Evolutionary conservation across 2,888 invertebrate species (phyloP), one percentile per base, ranked within the genome.

Genomic region (Leptopilina drosophilae): DNA sequence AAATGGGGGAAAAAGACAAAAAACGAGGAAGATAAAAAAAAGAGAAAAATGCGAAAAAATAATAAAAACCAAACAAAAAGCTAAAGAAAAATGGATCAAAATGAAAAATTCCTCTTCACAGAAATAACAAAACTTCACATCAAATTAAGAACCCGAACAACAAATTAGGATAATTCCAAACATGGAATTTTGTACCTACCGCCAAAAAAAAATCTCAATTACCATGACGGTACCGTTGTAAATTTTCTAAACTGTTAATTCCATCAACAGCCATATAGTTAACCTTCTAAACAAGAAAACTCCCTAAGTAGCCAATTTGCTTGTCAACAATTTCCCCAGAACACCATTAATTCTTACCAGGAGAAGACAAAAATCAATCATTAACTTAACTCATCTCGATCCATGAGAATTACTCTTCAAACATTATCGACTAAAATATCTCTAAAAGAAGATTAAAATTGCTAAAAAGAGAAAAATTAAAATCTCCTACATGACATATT

Each of bases 251-350:
- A 73, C 73, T 56, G n/a, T 56, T 73, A 56, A 69, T 69, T 69
- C 14, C 14, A 12, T 8, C 12, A 33, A 33, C 33, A 33, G 3
- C 12, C 56, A 42, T 12, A 46, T 46, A 67, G 67, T 67, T 67
- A 67, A 33, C 3, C 33, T 33, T 53, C 20, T 46, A 20, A 14
- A 46, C 2, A 11, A n/a, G 33, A 56, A 56, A 73, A 73, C 56
- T 56, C 12, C 33, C 9, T 56, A 73, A 73, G 56, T 56, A 73
- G 56, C 73, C 73, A 73, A 73, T 73, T 73, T 73, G 53, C 53
- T n/a, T 62, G 62, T 62, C 62, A 12, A 40, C 8, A 56, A 73
- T 56, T 73, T 73, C n/a, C 56, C 1, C 33, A 53, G 33, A 5
- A 56, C 56, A 56, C 56, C 33, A 20, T 42, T 42, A 42, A 42